Conservation (phyloP, 1,140 invertebrate species). For the Tetramorium parvispinum region DNA sequence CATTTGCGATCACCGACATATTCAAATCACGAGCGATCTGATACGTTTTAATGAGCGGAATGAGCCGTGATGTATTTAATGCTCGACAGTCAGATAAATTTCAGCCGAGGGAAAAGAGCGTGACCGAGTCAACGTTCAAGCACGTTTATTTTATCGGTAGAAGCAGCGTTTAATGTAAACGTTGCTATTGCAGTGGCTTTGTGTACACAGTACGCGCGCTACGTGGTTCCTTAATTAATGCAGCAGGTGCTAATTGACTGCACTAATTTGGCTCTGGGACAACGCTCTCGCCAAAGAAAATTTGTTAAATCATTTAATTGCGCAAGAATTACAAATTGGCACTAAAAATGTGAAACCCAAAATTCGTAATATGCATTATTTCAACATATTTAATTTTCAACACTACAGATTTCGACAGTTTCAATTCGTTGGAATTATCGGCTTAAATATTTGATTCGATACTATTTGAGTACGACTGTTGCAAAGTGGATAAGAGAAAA, state of each 20-base stretch:
- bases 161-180: constrained; percentile 53
- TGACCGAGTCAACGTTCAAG: neutral
- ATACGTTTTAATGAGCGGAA: constrained; percentile 41
- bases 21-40: constrained; percentile 40
- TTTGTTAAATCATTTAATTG: neutral
- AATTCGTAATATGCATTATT: neutral
- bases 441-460: neutral
- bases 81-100: constrained; percentile 4
- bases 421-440: neutral
- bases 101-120: neutral
- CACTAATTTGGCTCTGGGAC: neutral
- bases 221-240: constrained; percentile 36
- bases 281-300: neutral
- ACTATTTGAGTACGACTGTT: neutral
- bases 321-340: neutral
- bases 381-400: neutral
- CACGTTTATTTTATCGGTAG: constrained; percentile 15
- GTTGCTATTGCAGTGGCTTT: neutral
- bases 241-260: constrained; percentile 36
- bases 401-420: neutral
- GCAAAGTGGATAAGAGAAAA: neutral
- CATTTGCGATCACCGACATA: neutral
- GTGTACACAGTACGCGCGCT: neutral
- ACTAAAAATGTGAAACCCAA: neutral
- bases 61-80: neutral